Base-by-base conservation (phyloP, 37 sponge, comb jelly and placozoan species). In the Amphimedon queenslandica region DNA sequence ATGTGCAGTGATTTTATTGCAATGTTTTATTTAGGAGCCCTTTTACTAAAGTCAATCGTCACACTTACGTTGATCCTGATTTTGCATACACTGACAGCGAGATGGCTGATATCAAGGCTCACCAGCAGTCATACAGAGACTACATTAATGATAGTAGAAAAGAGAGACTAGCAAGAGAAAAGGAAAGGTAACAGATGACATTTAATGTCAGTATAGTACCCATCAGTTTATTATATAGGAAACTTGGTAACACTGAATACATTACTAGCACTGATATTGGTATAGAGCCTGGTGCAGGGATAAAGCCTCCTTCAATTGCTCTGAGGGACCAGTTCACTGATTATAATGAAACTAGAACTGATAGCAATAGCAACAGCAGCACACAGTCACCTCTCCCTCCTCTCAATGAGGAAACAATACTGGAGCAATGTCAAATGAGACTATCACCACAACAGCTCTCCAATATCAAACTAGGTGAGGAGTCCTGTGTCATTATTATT, bases 1-100 rank as follows among this genome's bases (percentile, higher is more conserved):
- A n/a, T 60, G 61, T 60, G 21, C 21, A 11, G 21, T 60, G 8
- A 60, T 11, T n/a, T 60, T n/a, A 25, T 25, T 6, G 61, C 28
- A 6, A 6, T n/a, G 28, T 11, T 60, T 68, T 2, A 31, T 39
- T 13, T 60, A 90, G 90, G 37, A 87, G 84, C 30, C 84, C 84
- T 3, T 92, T 71, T 57, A 87, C 92, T 37, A 79, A 80, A 33
- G 23, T 71, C 1, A 68, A 65, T 21, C 66, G 93, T 13, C 78
- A 93, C 75, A 81, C 94, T 0, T 93, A 93, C 64, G 58, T 85
- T 64, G 94, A 93, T 31, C 75, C 72, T 6, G 94, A 93, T 71
- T 93, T 89, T 63, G 70, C 86, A 23, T 64, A 72, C 27, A 61
- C 56, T 27, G 69, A 67, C 11, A 79, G 69, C 6, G 83, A 89